Evolutionary conservation across 2,113 vertebrate species (phyloP).

Genomic region (Cranoglanis bouderius): DNA sequence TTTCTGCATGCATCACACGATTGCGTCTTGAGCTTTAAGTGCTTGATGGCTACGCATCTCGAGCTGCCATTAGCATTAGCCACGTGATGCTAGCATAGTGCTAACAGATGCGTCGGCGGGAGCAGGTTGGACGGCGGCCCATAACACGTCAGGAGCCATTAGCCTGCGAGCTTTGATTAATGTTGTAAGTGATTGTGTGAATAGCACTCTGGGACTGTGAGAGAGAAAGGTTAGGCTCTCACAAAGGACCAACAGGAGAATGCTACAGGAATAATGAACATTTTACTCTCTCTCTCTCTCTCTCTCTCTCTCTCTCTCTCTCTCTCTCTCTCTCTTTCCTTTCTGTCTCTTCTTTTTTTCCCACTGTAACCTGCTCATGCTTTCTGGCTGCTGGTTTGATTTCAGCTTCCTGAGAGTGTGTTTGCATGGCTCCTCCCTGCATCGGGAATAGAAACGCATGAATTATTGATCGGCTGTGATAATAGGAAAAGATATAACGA

Average conservation of each 20-base stretch:
- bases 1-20: constrained; percentile 72
- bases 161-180: constrained; percentile 85
- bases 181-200: constrained; percentile 86
- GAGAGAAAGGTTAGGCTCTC: constrained; percentile 82
- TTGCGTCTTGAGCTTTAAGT: constrained; percentile 70
- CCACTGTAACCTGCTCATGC: constrained; percentile 15
- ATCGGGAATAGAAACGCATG: constrained; percentile 73
- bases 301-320: constrained; percentile 20
- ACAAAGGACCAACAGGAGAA: constrained; percentile 66
- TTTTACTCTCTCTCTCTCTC: constrained; percentile 35
- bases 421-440: constrained; percentile 59
- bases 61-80: constrained; percentile 59
- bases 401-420: constrained; percentile 58
- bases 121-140: constrained; percentile 73
- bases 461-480: constrained; percentile 78
- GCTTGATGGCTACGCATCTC: constrained; percentile 70
- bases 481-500: constrained; percentile 76
- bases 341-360: constrained; percentile 21
- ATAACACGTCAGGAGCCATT: constrained; percentile 87
- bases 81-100: constrained; percentile 65
- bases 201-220: constrained; percentile 78
- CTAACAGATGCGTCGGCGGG: constrained; percentile 68
- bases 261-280: constrained; percentile 72
- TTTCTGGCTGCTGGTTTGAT: constrained; percentile 28
- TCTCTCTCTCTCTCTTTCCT: constrained; percentile 4